Base-by-base conservation (phyloP, 2,797 vertebrate genomes). In the Argentina silus region DNA sequence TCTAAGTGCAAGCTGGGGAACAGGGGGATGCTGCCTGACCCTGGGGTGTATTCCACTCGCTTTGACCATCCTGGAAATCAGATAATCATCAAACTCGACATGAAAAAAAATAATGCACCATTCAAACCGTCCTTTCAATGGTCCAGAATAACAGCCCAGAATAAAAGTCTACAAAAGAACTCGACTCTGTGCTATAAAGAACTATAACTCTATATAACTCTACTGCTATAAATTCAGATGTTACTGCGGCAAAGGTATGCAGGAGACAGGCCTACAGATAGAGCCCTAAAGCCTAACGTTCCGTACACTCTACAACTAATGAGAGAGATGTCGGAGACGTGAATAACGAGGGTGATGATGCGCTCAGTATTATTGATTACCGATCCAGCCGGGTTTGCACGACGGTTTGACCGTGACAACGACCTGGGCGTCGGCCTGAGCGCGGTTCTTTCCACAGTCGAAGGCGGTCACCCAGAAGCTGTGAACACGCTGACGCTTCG, bases 301-400 rank as follows among this genome's bases (percentile, higher is more conserved):
- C 27, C 4, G 27, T 36, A 36, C 27, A 36, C 27, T 4, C 27
- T 4, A 36, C 27, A 1, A 36, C 44, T 48, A 60, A 63, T 7
- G 42, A 56, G 36, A 12, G 21, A 15, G 14, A 61, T 60, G 9
- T 17, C 11, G 9, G 10, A 45, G 64, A 42, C n/a, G 23, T 67
- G 63, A 73, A 57, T 59, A 66, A 67, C 9, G 51, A 59, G 51
- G 44, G 44, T 3, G 43, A 3, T 12, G 68, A 14, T 23, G 42
- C 11, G 27, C 51, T 67, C 6, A 11, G 53, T 10, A 23, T 27
- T n/a, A 67, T 55, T 73, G 19, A 71, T 89, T 95, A 99, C 98
- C 98, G 73, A 96, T 98, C 98, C 98, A 99, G 86, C 97, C 98
- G 5, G 98, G 97, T 80, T 97, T 98, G 91, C 98, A 99, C 88